A percentile compares a stretch with the other conserved stretches of the same genome.
phyloP scores from a whole-genome alignment of 2,113 vertebrate species.

The Varanus salvator region DNA sequence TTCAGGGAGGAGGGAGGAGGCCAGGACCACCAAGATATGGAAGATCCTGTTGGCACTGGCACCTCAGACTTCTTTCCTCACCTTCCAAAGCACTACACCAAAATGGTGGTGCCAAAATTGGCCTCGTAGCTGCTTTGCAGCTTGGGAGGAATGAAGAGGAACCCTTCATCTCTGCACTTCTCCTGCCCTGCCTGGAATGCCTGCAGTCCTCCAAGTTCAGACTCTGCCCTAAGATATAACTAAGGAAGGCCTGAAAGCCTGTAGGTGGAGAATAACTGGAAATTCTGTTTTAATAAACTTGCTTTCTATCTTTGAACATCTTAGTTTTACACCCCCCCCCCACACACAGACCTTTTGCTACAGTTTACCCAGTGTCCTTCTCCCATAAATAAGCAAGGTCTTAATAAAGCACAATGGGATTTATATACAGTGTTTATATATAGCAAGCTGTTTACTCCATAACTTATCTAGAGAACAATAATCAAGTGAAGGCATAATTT shows the following conservation, averaged over 20 bases:
- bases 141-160: no score
- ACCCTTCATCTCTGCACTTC: no score
- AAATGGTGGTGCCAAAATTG: no score
- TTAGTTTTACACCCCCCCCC: conserved; percentile 44
- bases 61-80: no score
- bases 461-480: conserved; percentile 49
- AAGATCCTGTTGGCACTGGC: no score
- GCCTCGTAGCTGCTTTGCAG: no score
- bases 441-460: conserved; percentile 30
- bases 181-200: no score
- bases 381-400: conserved; percentile 29
- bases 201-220: neutral
- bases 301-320: conserved; percentile 43
- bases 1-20: no score
- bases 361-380: conserved; percentile 53
- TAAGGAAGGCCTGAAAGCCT: neutral
- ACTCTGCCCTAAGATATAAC: conserved; percentile 26
- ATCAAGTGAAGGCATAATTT: conserved; percentile 62
- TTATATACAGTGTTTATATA: conserved; percentile 70
- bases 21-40: no score
- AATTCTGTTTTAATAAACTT: conserved; percentile 6
- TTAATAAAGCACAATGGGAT: conserved; percentile 44
- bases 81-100: no score
- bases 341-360: conserved; percentile 57
- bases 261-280: conserved; percentile 6